These are phyloP conservation scores for Lymantria monacha DNA, from an alignment of 2,888 invertebrate genomes.

Conservation along the genomic window DNA sequence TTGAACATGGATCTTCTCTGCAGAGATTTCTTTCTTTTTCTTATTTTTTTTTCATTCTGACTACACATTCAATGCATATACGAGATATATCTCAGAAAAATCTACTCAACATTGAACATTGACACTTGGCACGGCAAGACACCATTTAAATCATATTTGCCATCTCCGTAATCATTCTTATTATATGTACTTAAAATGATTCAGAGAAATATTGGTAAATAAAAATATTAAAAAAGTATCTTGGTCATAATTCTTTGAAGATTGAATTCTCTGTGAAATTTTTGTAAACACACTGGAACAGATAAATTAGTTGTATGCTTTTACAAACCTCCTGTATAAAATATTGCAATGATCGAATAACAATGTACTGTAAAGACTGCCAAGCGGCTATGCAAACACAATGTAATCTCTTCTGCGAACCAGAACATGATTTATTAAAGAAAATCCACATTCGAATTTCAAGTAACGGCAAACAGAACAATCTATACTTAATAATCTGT, in stretches of 20 bases:
- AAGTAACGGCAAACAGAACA: constrained; percentile 47
- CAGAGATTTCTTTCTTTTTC: no score
- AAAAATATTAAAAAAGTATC: background rate
- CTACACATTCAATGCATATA: no score
- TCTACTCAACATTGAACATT: no score
- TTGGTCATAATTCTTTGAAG: constrained; percentile 20
- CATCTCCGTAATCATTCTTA: constrained; percentile 18
- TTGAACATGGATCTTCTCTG: no score
- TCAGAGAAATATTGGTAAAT: background rate
- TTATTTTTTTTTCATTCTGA: no score
- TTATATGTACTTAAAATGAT: background rate
- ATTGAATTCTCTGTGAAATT: background rate
- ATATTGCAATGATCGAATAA: constrained; percentile 48
- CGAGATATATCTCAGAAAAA: no score
- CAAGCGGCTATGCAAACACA: constrained; percentile 52
- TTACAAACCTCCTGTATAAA: constrained; percentile 38
- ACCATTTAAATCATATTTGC: constrained; percentile 12
- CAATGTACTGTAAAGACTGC: constrained; percentile 55
- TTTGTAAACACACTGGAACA: constrained; percentile 2
- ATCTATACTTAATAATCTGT: constrained; percentile 49
- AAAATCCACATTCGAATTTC: constrained; percentile 54
- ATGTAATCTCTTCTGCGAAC: constrained; percentile 61
- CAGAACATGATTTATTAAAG: constrained; percentile 58
- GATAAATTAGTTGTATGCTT: constrained; percentile 22
- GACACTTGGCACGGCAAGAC: no score